Conservation (phyloP, 2,113 vertebrate species). For the Ptyas mucosa region DNA sequence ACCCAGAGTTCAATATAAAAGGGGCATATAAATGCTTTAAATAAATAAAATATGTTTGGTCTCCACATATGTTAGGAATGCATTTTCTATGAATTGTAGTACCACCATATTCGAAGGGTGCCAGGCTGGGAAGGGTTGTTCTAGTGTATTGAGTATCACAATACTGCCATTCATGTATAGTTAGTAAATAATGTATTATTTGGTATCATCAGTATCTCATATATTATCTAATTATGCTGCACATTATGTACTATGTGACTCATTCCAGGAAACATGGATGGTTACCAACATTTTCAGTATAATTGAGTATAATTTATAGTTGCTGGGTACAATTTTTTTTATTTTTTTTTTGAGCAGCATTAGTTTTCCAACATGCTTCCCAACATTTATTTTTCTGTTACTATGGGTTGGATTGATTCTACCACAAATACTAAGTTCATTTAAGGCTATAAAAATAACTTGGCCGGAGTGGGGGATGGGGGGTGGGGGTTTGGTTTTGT, state of each 20-base stretch:
- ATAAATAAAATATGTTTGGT: background rate
- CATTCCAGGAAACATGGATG: background rate
- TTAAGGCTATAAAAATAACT: accelerated
- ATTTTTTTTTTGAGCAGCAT: background rate
- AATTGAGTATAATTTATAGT: slow-evolving; percentile 33
- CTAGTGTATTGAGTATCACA: background rate
- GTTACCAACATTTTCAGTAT: background rate
- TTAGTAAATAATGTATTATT: slow-evolving; percentile 4
- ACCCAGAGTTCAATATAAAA: background rate
- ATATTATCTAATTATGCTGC: background rate
- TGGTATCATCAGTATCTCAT: background rate
- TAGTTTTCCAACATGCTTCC: slow-evolving; percentile 20
- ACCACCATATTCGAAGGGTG: background rate
- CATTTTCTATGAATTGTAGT: background rate
- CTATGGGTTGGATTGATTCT: slow-evolving; percentile 15
- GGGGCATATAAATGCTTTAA: background rate
- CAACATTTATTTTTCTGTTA: slow-evolving; percentile 13
- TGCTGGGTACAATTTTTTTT: background rate
- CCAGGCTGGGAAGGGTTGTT: background rate
- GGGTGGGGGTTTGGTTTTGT: background rate
- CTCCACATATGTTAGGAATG: background rate
- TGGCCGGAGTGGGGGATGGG: background rate
- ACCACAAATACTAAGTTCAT: background rate
- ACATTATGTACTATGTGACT: background rate
- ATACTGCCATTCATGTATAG: slow-evolving; percentile 1